Evolutionary conservation across 2,888 invertebrate genomes (phyloP), one percentile per base, ranked within the genome.

Genomic region (Agapostemon virescens): DNA sequence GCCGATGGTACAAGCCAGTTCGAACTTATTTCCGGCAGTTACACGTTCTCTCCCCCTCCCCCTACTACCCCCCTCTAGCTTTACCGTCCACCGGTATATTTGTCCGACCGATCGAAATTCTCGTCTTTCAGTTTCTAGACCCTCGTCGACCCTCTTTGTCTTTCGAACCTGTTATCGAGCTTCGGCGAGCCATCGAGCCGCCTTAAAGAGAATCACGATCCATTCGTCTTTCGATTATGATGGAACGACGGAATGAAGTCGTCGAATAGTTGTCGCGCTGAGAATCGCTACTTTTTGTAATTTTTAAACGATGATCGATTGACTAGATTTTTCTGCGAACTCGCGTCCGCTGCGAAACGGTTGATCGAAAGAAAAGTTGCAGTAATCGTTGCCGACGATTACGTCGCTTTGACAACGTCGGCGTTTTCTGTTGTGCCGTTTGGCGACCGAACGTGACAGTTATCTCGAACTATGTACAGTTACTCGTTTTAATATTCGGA

Each of bases 1-100:
- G 85, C 73, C 85, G 79, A 81, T 88, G 85, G 75, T 88, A 85
- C 84, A 84, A 83, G 88, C 84, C 82, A 87, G 85, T 85, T 87
- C 69, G 76, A 84, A 84, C 88, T 88, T 89, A 88, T 87, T 84
- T 78, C 82, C 70, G 82, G 71, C 81, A 81, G 84, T 86, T 86
- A 86, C 86, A 83, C 69, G 81, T 0, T 74, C 40, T 74, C 40
- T 38, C 69, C 75, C 42, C 38, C 40, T 45, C 55, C 38, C 52
- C 26, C 36, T 1, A 2, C 9, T n/a, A n/a, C 20, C 17, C 9
- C 20, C 4, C 49, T 49, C 2, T 20, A 20, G 49, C 20, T 49
- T 49, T n/a, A 49, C 49, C 49, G 49, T 55, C 55, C 55, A 11
- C 33, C 40, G 69, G 42, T 82, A 74, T 80, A 74, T 80, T 82